Evolutionary conservation across 1,140 invertebrate species (phyloP).

Genomic region (Palaemon carinicauda): DNA sequence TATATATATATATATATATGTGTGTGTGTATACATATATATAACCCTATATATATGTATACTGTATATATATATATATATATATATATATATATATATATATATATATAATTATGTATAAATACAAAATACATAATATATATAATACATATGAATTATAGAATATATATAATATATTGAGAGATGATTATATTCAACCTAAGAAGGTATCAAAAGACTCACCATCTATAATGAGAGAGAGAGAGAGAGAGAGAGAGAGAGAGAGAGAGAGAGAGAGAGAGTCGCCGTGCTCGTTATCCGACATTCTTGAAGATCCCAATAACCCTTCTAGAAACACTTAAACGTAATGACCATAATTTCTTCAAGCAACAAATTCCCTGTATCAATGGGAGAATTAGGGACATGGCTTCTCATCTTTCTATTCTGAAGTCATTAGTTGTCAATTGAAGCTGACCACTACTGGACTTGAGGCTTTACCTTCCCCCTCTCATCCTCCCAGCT

Average conservation of each 20-base stretch:
- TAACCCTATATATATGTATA: not conserved
- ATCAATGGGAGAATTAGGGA: slow-evolving; percentile 33
- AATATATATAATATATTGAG: too few relatives aligned
- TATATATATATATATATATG: not conserved
- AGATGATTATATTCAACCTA: too few relatives aligned
- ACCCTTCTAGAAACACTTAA: slow-evolving; percentile 17
- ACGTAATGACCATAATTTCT: slow-evolving; percentile 33
- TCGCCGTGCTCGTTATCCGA: not conserved
- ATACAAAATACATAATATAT: too few relatives aligned
- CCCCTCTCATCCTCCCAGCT: not conserved
- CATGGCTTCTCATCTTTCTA: not conserved
- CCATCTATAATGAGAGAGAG: not conserved
- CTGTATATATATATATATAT: not conserved
- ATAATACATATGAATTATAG: too few relatives aligned
- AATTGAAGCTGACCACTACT: not conserved
- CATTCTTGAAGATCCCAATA: not conserved
- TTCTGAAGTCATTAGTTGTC: not conserved
- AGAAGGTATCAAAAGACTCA: not conserved
- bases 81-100: too few relatives aligned
- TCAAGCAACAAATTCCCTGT: slow-evolving; percentile 22
- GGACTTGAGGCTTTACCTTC: not conserved
- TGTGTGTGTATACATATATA: too few relatives aligned
- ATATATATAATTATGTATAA: too few relatives aligned
- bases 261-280: slow-evolving; percentile 23
- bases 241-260: not conserved